phyloP scores from a whole-genome alignment of 2,113 vertebrate genomes.

The Clupea harengus region DNA sequence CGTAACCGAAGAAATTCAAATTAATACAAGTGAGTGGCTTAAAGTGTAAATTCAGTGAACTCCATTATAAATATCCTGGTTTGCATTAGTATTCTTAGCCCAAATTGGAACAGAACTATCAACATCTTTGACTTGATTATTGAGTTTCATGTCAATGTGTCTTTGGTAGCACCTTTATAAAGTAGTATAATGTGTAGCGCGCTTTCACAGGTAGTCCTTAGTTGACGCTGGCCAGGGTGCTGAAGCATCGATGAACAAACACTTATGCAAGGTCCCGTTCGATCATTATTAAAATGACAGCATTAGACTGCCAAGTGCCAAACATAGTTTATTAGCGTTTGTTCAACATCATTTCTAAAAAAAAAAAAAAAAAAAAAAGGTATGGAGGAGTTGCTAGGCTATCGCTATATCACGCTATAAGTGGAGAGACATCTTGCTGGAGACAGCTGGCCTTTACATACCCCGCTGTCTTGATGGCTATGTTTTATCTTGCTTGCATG shows the following conservation, averaged over 20 bases:
- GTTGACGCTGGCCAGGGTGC: neutral
- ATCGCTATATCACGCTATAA: neutral
- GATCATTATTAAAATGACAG: neutral
- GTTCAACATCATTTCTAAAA: neutral
- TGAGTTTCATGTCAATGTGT: too few relatives aligned
- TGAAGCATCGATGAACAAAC: neutral
- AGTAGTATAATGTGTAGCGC: neutral
- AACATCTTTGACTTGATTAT: neutral
- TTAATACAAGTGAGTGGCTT: neutral
- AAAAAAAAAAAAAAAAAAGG: neutral
- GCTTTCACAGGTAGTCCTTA: neutral
- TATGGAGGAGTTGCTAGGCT: neutral
- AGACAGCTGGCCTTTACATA: constrained; percentile 54
- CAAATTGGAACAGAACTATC: neutral
- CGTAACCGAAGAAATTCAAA: neutral
- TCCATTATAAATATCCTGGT: neutral
- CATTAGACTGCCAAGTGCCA: neutral
- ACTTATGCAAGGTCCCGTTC: neutral
- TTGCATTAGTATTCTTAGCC: neutral
- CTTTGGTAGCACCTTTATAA: neutral
- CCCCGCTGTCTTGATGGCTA: constrained; percentile 46
- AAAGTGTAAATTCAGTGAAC: neutral
- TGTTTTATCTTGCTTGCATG: constrained; percentile 54
- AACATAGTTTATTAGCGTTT: neutral
- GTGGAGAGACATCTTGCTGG: neutral